A percentile compares a stretch with the other conserved stretches of the same genome.
Conservation (phyloP, 37 sponge, comb jelly and placozoan genomes). For the Ephydatia muelleri region DNA sequence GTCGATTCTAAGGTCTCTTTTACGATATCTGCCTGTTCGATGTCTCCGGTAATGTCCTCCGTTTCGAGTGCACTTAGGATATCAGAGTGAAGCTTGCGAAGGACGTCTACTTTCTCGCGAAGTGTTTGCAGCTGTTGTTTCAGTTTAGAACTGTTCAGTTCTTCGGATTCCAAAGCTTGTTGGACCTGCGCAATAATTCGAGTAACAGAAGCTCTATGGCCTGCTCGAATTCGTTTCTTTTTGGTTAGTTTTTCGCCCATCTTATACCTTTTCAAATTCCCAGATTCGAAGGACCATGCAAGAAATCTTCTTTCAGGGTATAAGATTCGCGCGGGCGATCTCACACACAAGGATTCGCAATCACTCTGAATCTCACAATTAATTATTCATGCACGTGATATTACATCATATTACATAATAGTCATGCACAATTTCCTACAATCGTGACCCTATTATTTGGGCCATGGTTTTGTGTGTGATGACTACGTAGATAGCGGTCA, state of each 20-base stretch:
- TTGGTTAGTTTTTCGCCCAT: no score
- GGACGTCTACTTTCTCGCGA: constrained; percentile 8
- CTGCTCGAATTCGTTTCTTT: constrained; percentile 32
- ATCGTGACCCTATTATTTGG: no score
- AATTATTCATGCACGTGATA: no score
- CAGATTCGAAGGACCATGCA: background rate
- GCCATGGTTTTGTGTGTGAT: no score
- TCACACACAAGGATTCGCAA: background rate
- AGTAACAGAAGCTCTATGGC: constrained; percentile 15
- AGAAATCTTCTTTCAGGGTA: no score
- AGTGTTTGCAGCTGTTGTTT: background rate
- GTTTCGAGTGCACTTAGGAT: constrained; percentile 11
- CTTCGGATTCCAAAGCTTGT: background rate
- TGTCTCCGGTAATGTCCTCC: constrained; percentile 6
- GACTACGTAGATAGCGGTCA: no score
- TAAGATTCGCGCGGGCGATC: no score
- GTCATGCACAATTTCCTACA: no score
- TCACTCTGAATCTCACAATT: no score
- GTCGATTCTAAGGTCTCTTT: constrained; percentile 1
- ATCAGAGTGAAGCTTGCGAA: constrained; percentile 9
- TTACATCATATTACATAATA: no score
- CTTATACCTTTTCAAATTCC: no score
- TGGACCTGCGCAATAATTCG: constrained; percentile 5
- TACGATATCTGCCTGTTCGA: constrained; percentile 27
- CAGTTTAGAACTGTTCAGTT: background rate